Conservation (phyloP, 2,113 vertebrate species). For the Neogobius melanostomus region DNA sequence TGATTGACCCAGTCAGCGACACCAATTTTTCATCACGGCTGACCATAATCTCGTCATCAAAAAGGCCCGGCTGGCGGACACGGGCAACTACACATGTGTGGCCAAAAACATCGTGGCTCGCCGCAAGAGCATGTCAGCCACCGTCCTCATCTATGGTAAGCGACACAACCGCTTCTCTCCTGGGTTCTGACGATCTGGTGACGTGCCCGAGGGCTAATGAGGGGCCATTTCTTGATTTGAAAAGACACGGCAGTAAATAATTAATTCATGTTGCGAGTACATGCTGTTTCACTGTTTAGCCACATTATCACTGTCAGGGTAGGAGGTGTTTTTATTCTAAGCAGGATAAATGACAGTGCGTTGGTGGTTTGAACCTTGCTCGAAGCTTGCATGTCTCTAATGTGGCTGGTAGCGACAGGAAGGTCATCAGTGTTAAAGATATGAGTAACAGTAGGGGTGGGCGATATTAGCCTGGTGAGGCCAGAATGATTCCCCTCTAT, state of each 20-base stretch:
- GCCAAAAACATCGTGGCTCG: conserved; percentile 98
- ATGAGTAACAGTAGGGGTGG: no score
- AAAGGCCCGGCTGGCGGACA: conserved; percentile 92
- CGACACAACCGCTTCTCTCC: conserved; percentile 53
- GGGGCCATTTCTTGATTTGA: conserved; percentile 6
- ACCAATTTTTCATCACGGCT: conserved; percentile 89
- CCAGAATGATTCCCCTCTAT: no score
- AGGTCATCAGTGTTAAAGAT: no score
- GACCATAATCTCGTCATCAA: conserved; percentile 95
- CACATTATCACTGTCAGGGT: conserved; percentile 30
- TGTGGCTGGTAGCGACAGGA: neutral
- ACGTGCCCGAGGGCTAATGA: neutral
- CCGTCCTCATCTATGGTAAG: conserved; percentile 91
- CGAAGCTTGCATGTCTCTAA: neutral
- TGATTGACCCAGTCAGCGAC: conserved; percentile 87
- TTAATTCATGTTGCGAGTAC: conserved; percentile 24
- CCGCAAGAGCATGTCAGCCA: conserved; percentile 87
- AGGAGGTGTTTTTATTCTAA: neutral
- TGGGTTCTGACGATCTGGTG: conserved; percentile 15
- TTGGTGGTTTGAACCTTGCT: neutral
- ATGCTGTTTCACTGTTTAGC: conserved; percentile 19
- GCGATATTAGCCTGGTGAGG: no score
- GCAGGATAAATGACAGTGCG: neutral
- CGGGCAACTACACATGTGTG: conserved; percentile 97
- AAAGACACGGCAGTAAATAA: conserved; percentile 3